Evolutionary conservation across 1,140 invertebrate species (phyloP), one percentile per base, ranked within the genome.

Genomic region (Acromyrmex heyeri): DNA sequence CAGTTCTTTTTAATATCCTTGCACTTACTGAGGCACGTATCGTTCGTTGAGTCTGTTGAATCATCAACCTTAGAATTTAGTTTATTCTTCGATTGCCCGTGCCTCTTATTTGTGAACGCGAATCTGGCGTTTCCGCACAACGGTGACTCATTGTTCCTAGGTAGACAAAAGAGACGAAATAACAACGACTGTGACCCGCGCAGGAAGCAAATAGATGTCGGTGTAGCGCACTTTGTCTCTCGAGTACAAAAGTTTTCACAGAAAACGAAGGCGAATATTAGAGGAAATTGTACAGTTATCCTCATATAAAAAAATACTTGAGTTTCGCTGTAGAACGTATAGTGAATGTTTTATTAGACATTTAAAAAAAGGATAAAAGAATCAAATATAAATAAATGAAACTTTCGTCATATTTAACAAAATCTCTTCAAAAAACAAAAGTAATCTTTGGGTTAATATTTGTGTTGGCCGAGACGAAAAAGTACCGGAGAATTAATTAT

Each of bases 151-250:
- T 81, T 72, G 67, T 81, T 81, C 3, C 21, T 57, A 81, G 50
- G 55, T 72, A 72, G 65, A 81, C 78, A 57, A 81, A 81, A 81
- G 78, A 53, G 53, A 81, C 30, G 62, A 81, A 81, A 81, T 70
- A 70, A 81, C 10, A 57, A 30, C 24, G 59, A 78, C 27, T 27
- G 30, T 79, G 61, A 79, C 38, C 34, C 53, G 53, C 34, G 48
- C n/a, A 67, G 69, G 55, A 67, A 77, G 34, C 14, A 59, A 70
- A n/a, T 4, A 48, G 55, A n/a, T 12, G 27, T n/a, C 14, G 4
- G 12, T 57, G 21, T 61, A 65, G 50, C n/a, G 34, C 8, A 81
- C 50, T 81, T 70, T 72, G 30, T 81, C n/a, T 79, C 67, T 57
- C 50, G 48, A 48, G 24, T 44, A 59, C 6, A 81, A 72, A 81